Conservation (phyloP, 2,797 vertebrate genomes). For the Carcharodon carcharias region DNA sequence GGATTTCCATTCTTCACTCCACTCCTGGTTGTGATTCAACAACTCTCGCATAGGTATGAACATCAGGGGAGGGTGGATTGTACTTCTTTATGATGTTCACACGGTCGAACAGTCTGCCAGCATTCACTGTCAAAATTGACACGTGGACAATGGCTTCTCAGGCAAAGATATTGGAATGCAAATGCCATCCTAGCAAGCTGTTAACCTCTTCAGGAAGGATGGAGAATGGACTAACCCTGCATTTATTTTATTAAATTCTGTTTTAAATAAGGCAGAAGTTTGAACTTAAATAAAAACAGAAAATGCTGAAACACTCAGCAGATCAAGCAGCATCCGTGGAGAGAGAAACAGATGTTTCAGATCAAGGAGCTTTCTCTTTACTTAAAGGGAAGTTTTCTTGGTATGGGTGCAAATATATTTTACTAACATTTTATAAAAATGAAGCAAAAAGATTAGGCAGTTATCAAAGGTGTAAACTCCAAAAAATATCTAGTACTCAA, state of each 20-base stretch:
- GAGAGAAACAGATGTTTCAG: too few relatives aligned
- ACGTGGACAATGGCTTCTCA: neutral
- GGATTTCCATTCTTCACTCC: neutral
- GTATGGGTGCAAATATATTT: too few relatives aligned
- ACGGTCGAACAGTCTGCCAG: neutral
- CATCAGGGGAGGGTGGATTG: neutral
- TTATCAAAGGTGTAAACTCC: neutral
- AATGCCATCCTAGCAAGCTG: neutral
- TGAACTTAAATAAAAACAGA: neutral
- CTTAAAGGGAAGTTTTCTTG: too few relatives aligned
- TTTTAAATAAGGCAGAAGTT: neutral
- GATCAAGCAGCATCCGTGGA: too few relatives aligned
- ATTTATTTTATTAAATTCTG: neutral
- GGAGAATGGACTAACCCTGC: neutral
- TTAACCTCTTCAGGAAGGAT: neutral
- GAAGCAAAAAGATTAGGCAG: neutral
- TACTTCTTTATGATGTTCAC: neutral
- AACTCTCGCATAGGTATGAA: too few relatives aligned
- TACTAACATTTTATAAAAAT: neutral
- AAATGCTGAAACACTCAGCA: neutral
- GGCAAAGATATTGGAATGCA: neutral
- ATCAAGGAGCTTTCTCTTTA: too few relatives aligned
- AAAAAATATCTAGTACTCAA: neutral
- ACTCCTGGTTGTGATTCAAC: neutral
- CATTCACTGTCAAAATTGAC: neutral